Conservation (phyloP, 2,888 invertebrate genomes). For the Tetranychus piercei region DNA sequence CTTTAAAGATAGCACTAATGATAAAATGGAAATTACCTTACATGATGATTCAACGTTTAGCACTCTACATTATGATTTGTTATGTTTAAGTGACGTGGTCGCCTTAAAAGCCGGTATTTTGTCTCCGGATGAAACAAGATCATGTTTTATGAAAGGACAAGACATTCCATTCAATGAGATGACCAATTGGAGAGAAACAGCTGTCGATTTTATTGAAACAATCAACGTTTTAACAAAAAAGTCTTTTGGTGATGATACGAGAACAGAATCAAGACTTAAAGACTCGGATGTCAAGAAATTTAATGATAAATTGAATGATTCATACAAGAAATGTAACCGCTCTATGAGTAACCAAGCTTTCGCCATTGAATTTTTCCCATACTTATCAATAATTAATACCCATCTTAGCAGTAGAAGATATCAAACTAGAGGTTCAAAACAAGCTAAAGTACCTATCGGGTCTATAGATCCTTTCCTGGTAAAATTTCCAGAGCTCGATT, state of each 20-base stretch:
- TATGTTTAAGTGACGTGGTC: conserved; percentile 1
- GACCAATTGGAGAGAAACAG: no score
- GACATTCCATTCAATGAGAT: no score
- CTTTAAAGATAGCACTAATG: neutral
- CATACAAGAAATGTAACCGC: no score
- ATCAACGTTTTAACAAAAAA: no score
- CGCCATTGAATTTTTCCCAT: neutral
- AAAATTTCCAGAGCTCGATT: neutral
- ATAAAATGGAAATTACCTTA: neutral
- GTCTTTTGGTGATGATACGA: no score
- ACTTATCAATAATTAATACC: neutral
- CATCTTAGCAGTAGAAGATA: neutral
- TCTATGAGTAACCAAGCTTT: neutral
- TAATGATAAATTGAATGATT: no score
- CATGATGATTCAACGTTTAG: neutral
- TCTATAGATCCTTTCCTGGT: neutral
- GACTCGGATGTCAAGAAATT: no score
- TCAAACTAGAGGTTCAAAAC: conserved; percentile 2
- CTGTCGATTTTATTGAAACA: no score
- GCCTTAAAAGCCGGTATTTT: neutral
- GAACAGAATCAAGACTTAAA: no score
- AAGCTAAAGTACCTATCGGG: neutral
- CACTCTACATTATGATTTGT: neutral
- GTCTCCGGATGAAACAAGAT: no score
- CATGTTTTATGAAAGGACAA: no score